phyloP scores from a whole-genome alignment of 2,888 invertebrate species.

The Myopa tessellatipennis region DNA sequence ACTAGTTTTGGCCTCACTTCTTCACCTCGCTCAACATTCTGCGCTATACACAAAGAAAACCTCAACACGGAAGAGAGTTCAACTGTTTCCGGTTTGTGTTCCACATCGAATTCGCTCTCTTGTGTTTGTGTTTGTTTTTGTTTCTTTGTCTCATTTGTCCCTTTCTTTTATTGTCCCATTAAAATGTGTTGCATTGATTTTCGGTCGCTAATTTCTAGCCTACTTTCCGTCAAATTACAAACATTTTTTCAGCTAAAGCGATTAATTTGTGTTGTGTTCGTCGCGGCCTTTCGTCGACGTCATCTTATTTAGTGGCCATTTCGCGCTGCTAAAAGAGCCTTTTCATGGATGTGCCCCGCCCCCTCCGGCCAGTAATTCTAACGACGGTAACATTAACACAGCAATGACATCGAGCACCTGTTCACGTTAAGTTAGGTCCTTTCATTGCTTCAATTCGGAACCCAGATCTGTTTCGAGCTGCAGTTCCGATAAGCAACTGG shows the following conservation, averaged over 20 bases:
- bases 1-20: background rate
- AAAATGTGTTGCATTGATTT: constrained; percentile 19
- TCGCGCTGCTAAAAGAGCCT: background rate
- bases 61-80: constrained; percentile 32
- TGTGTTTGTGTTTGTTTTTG: background rate
- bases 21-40: constrained; percentile 4
- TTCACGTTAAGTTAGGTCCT: background rate
- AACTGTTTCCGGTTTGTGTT: constrained; percentile 32
- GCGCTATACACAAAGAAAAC: background rate
- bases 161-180: background rate
- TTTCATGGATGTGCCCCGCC: background rate
- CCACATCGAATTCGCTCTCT: background rate
- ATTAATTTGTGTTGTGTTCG: background rate
- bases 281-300: background rate
- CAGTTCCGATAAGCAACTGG: constrained; percentile 41
- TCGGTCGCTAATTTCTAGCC: constrained; percentile 25
- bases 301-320: background rate
- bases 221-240: constrained; percentile 12
- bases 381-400: no score
- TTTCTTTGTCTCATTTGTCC: background rate
- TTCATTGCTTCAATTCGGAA: constrained; percentile 29
- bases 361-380: background rate
- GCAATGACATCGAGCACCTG: no score
- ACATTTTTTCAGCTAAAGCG: background rate
- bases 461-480: background rate